Percentiles rank a stretch among this genome's conserved stretches.
phyloP scores from a whole-genome alignment of 2,797 vertebrate genomes.

The Cyprinella venusta region DNA sequence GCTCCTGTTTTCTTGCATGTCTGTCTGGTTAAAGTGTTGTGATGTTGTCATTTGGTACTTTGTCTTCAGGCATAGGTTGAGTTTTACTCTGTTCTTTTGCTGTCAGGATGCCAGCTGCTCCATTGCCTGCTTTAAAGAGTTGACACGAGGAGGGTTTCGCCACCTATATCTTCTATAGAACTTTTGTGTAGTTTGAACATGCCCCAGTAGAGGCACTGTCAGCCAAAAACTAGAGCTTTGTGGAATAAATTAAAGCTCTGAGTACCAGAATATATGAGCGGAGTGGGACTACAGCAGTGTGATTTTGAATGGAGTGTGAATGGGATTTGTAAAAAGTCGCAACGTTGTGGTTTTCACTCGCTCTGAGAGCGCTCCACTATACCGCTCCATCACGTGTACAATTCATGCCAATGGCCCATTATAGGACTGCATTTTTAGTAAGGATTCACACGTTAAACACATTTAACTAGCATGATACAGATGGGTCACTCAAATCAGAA shows the following conservation, averaged over 20 bases:
- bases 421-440: too few relatives aligned
- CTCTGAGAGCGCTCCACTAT: too few relatives aligned
- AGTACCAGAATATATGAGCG: too few relatives aligned
- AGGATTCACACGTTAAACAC: too few relatives aligned
- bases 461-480: too few relatives aligned
- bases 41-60: conserved; percentile 45
- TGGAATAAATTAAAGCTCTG: neutral
- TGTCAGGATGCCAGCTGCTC: conserved; percentile 51
- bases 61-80: conserved; percentile 51
- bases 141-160: conserved; percentile 41
- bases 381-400: too few relatives aligned
- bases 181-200: conserved; percentile 2
- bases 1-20: conserved; percentile 43
- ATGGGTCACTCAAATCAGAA: too few relatives aligned
- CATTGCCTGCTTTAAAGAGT: conserved; percentile 32
- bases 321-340: too few relatives aligned
- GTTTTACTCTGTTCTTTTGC: conserved; percentile 43
- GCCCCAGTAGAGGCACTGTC: conserved; percentile 43
- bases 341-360: too few relatives aligned
- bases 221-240: conserved; percentile 7
- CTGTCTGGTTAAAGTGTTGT: conserved; percentile 56
- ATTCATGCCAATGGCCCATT: too few relatives aligned
- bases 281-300: too few relatives aligned
- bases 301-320: too few relatives aligned
- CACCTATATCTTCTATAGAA: neutral